Base-by-base conservation (phyloP, 2,797 vertebrate genomes). In the Notolabrus celidotus region DNA sequence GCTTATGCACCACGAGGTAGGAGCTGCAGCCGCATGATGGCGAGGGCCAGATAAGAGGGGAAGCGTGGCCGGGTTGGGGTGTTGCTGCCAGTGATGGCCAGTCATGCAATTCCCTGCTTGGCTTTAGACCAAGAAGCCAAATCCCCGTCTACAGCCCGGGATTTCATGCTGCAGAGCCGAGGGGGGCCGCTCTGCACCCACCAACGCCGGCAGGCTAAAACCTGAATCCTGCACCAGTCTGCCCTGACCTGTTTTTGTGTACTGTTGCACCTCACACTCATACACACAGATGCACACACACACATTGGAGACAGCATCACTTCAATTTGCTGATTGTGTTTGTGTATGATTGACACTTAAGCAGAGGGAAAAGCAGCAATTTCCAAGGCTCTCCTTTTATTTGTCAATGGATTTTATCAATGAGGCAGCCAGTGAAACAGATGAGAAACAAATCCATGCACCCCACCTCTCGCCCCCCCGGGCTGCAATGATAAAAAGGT, bases 1-100 rank as follows among this genome's bases (percentile, higher is more conserved):
- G 95, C 96, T 96, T 96, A 97, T 98, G 96, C 95, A 95, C 95
- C 94, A 95, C 91, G 93, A 95, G 95, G 95, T 95, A 88, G 90
- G 92, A 86, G 81, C 92, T 93, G 92, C 72, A 54, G 91, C 94
- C 92, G 96, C 94, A 88, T 89, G 91, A 91, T 93, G 91, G 81
- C 71, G 86, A 88, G 68, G 67, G 84, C 76, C 60, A 85, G 92
- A 92, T 92, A 89, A 89, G 87, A 80, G 57, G 75, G 79, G 59
- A 65, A 75, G 73, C 51, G 60, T 72, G 19, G 19, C 60, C 11
- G 66, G 59, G 75, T 67, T 71, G 5, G 74, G 79, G 76, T 81
- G 81, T 72, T 76, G 85, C 82, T 83, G 80, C 86, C 76, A 82
- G 87, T 82, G 88, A 91, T 79, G 87, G 73, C 77, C 86, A 84